These are phyloP conservation scores for Zaprionus ornatus DNA, from an alignment of 1,140 invertebrate species.

Conservation along the genomic window DNA sequence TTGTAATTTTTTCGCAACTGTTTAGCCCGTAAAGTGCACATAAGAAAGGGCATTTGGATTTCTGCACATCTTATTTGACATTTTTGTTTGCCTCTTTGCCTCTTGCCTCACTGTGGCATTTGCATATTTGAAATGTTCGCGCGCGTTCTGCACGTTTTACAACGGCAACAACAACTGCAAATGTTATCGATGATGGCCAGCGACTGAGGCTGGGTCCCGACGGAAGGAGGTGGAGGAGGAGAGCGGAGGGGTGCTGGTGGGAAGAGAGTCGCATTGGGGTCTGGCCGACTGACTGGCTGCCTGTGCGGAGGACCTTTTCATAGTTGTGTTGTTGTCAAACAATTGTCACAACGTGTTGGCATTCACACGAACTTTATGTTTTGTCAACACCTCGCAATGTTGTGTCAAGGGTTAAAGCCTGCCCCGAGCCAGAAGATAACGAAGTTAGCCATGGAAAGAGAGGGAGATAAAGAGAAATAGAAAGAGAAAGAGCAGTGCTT, in stretches of 20 bases:
- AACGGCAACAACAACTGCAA: constrained; percentile 51
- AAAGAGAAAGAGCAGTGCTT: background rate
- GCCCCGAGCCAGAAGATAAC: background rate
- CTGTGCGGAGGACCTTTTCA: constrained; percentile 61
- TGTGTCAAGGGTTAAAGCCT: constrained; percentile 44
- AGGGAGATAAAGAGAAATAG: background rate
- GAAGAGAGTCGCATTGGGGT: constrained; percentile 51
- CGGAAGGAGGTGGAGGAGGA: background rate
- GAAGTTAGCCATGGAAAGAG: background rate
- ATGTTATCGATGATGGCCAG: constrained; percentile 69
- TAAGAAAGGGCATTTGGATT: constrained; percentile 12
- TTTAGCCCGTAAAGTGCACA: background rate
- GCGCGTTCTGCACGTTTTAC: constrained; percentile 74
- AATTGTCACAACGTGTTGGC: constrained; percentile 82
- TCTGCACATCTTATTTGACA: background rate
- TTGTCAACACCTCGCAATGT: constrained; percentile 69
- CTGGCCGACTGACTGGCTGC: constrained; percentile 9
- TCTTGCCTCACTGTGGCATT: constrained; percentile 57
- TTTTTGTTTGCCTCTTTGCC: constrained; percentile 17
- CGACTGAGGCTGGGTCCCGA: constrained; percentile 8
- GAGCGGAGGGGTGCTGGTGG: constrained; percentile 16
- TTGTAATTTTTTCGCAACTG: too few species aligned
- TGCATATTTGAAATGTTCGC: constrained; percentile 77
- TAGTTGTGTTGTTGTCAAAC: constrained; percentile 72
- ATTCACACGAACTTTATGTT: constrained; percentile 83